phyloP scores from a whole-genome alignment of 1,140 invertebrate genomes.

The Drosophila biarmipes region DNA sequence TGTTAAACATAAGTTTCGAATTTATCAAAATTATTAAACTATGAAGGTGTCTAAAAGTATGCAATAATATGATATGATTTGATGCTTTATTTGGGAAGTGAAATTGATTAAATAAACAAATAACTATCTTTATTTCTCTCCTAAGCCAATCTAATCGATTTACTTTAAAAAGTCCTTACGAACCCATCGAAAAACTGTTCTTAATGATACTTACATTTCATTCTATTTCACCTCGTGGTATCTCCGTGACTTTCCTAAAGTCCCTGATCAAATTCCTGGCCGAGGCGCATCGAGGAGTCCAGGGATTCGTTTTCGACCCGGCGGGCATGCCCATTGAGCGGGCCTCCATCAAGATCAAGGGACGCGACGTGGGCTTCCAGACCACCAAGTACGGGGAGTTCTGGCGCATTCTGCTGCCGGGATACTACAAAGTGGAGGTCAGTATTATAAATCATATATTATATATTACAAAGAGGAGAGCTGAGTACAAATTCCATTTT shows the following conservation, averaged over 20 bases:
- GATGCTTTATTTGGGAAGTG: no score
- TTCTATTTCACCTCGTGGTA: neutral
- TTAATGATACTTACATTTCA: neutral
- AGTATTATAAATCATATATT: constrained; percentile 12
- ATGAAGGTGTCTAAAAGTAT: no score
- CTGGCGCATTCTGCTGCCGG: constrained; percentile 94
- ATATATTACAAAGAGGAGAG: no score
- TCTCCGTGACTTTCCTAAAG: constrained; percentile 58
- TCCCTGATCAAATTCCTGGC: constrained; percentile 94
- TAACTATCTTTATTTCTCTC: no score
- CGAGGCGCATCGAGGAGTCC: constrained; percentile 93
- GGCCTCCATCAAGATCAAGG: constrained; percentile 93
- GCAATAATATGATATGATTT: no score
- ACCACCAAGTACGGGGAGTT: constrained; percentile 97
- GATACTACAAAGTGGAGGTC: constrained; percentile 93
- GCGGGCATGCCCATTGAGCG: constrained; percentile 92
- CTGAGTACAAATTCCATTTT: neutral
- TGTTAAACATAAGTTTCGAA: no score
- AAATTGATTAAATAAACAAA: no score
- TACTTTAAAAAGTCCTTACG: no score
- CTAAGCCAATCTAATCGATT: no score
- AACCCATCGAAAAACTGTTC: no score
- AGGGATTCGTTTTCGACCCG: constrained; percentile 93
- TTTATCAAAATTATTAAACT: no score
- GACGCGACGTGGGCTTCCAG: constrained; percentile 93